Percentiles rank a stretch among this genome's conserved stretches.
phyloP scores from a whole-genome alignment of 2,797 vertebrate genomes.

The Sebastes reedi region DNA sequence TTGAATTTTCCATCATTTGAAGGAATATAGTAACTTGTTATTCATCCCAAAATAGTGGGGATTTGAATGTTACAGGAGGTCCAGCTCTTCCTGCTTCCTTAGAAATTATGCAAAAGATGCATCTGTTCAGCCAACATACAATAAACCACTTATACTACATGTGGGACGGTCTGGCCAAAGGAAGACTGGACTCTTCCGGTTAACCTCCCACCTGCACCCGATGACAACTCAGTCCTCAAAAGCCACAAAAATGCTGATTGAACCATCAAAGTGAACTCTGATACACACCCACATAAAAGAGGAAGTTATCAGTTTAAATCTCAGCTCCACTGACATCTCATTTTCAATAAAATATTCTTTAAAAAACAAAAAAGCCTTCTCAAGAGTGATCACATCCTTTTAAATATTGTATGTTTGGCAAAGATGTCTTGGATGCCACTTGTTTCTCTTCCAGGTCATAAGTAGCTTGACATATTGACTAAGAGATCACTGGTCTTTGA shows the following conservation, averaged over 20 bases:
- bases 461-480: background rate
- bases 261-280: slow-evolving; percentile 1
- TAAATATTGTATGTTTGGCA: background rate
- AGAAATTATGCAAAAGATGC: slow-evolving; percentile 32
- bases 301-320: slow-evolving; percentile 17
- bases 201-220: slow-evolving; percentile 35
- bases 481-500: slow-evolving; percentile 3
- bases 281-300: slow-evolving; percentile 30
- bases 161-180: background rate
- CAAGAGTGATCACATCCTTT: background rate
- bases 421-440: background rate
- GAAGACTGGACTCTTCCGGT: slow-evolving; percentile 2
- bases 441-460: background rate
- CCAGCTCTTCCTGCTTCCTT: background rate
- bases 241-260: slow-evolving; percentile 13
- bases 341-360: background rate
- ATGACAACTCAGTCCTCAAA: background rate
- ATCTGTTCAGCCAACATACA: slow-evolving; percentile 42
- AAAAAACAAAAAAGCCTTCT: background rate
- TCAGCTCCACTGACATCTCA: background rate
- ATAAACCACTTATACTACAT: slow-evolving; percentile 12
- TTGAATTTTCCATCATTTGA: background rate
- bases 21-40: background rate
- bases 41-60: background rate
- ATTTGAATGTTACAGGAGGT: slow-evolving; percentile 1